phyloP scores from a whole-genome alignment of 2,888 invertebrate species.

The Unio delphinus region DNA sequence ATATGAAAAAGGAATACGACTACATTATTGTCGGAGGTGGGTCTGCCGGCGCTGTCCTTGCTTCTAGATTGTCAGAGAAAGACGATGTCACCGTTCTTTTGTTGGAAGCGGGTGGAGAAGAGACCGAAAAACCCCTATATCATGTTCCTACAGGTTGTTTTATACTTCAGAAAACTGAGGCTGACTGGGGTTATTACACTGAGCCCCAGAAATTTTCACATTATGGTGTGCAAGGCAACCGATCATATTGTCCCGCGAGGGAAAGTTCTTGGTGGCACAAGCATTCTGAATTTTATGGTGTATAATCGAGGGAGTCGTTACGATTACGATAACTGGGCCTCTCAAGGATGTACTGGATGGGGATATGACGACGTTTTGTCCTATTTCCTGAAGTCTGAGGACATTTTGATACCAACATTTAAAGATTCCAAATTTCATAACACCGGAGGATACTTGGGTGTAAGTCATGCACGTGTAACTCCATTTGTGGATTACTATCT shows the following conservation, averaged over 20 bases:
- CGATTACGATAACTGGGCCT: conserved; percentile 91
- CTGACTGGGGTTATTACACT: conserved; percentile 71
- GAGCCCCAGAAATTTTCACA: conserved; percentile 63
- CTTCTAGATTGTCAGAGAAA: conserved; percentile 70
- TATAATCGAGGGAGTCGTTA: conserved; percentile 87
- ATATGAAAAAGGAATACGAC: conserved; percentile 1
- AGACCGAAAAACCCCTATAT: conserved; percentile 66
- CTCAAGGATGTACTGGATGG: conserved; percentile 90
- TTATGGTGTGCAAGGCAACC: conserved; percentile 65
- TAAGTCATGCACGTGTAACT: conserved; percentile 45
- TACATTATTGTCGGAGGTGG: conserved; percentile 70
- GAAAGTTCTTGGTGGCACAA: conserved; percentile 90
- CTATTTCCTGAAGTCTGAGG: conserved; percentile 74
- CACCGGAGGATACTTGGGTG: conserved; percentile 51
- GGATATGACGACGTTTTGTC: conserved; percentile 84
- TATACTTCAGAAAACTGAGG: conserved; percentile 58
- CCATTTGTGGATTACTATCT: conserved; percentile 39
- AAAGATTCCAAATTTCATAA: conserved; percentile 54
- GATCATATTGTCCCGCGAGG: conserved; percentile 93
- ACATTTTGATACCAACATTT: conserved; percentile 63
- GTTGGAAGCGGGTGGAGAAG: conserved; percentile 72
- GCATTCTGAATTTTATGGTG: conserved; percentile 91
- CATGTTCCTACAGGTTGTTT: conserved; percentile 72
- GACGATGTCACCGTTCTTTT: conserved; percentile 59
- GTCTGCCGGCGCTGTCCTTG: conserved; percentile 72